A percentile compares a stretch with the other conserved stretches of the same genome.
These are phyloP conservation scores for Oegoconia quadripuncta DNA, from an alignment of 2,888 invertebrate species.

Conservation along the genomic window DNA sequence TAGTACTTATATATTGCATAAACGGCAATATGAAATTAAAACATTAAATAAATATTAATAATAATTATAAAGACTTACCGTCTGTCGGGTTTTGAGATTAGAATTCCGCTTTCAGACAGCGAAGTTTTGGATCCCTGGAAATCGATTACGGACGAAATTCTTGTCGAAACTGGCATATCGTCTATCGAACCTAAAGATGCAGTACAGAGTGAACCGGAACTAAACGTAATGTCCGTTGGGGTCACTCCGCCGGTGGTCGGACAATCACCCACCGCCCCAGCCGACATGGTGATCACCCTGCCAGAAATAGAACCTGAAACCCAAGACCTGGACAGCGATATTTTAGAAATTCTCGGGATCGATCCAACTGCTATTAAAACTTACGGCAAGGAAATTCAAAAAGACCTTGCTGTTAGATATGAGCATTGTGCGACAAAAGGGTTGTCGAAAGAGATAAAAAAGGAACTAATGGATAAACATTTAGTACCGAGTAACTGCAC, in stretches of 20 bases:
- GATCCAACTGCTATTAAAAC: slow-evolving; percentile 7
- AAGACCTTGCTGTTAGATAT: slow-evolving; percentile 9
- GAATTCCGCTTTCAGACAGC: neutral
- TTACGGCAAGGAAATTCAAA: slow-evolving; percentile 10
- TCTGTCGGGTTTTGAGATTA: neutral
- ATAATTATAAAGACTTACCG: too few species aligned
- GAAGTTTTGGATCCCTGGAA: neutral
- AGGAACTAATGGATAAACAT: slow-evolving; percentile 2
- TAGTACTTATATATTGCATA: too few species aligned
- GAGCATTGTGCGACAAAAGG: slow-evolving; percentile 4
- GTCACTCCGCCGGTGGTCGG: neutral
- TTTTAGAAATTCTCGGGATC: slow-evolving; percentile 8
- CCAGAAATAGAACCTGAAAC: too few species aligned
- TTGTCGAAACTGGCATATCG: neutral
- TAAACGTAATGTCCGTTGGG: neutral
- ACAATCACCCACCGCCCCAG: neutral
- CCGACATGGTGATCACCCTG: too few species aligned
- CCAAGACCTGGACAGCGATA: neutral
- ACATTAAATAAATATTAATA: too few species aligned
- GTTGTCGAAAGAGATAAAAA: slow-evolving; percentile 1
- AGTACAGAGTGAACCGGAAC: too few species aligned
- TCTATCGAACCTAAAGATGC: neutral
- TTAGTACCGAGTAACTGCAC: slow-evolving; percentile 1
- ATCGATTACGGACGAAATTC: neutral
- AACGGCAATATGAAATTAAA: too few species aligned